Conservation (phyloP, 2,888 invertebrate species). For the Eupithecia insigniata region DNA sequence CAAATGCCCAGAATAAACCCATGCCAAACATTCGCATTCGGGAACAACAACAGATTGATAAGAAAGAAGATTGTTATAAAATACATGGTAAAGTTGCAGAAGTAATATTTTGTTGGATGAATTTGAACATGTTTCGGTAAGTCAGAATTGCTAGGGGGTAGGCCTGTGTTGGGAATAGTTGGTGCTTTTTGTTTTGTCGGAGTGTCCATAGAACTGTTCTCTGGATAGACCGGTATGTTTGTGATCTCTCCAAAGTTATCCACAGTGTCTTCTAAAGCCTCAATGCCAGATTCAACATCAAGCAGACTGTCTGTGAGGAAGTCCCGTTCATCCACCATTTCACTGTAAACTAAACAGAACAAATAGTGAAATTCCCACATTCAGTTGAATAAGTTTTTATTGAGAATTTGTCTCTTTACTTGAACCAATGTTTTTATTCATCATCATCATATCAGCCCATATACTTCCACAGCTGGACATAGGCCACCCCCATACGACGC, state of each 20-base stretch:
- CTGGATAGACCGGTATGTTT: slow-evolving; percentile 46
- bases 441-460: too few relatives aligned
- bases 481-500: too few relatives aligned
- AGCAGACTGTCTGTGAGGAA: slow-evolving; percentile 60
- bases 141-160: slow-evolving; percentile 68
- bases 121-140: slow-evolving; percentile 44
- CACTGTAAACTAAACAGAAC: slow-evolving; percentile 59
- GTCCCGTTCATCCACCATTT: slow-evolving; percentile 62
- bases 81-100: slow-evolving; percentile 71
- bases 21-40: slow-evolving; percentile 71
- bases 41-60: slow-evolving; percentile 68
- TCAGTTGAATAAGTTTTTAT: neutral
- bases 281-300: slow-evolving; percentile 82
- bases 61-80: slow-evolving; percentile 69
- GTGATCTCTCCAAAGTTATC: slow-evolving; percentile 67
- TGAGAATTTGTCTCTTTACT: neutral
- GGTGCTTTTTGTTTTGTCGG: slow-evolving; percentile 40
- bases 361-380: neutral
- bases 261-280: slow-evolving; percentile 78
- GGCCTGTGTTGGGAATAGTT: slow-evolving; percentile 55
- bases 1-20: slow-evolving; percentile 79
- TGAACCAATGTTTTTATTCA: slow-evolving; percentile 6
- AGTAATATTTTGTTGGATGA: slow-evolving; percentile 54
- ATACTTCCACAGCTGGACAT: too few relatives aligned
- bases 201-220: slow-evolving; percentile 49